phyloP scores from a whole-genome alignment of 2,888 invertebrate species.

The Megamerina dolium region DNA sequence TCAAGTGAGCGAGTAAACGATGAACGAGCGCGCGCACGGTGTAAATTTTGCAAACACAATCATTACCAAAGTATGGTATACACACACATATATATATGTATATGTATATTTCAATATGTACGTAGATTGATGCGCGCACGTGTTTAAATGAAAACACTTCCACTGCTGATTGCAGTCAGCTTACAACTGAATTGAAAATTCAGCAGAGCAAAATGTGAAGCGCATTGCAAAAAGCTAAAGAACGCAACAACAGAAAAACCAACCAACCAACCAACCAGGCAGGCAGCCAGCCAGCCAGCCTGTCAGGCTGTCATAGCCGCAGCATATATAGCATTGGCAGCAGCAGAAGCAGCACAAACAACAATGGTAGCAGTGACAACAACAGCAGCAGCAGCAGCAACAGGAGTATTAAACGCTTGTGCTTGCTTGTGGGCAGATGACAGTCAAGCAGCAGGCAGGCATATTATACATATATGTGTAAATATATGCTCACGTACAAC shows the following conservation, averaged over 20 bases:
- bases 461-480: too few species aligned
- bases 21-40: too few species aligned
- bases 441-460: too few species aligned
- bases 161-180: slow-evolving; percentile 48
- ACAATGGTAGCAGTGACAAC: slow-evolving; percentile 4
- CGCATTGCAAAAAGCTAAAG: slow-evolving; percentile 22
- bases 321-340: neutral
- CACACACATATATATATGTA: slow-evolving; percentile 1
- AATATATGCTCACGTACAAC: too few species aligned
- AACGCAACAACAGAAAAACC: slow-evolving; percentile 6
- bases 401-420: neutral
- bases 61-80: slow-evolving; percentile 2
- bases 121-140: too few species aligned
- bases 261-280: too few species aligned
- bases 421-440: slow-evolving; percentile 1
- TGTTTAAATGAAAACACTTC: slow-evolving; percentile 24
- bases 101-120: too few species aligned
- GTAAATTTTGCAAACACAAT: too few species aligned
- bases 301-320: too few species aligned
- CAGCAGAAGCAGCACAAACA: slow-evolving; percentile 6
- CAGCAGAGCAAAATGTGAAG: slow-evolving; percentile 45
- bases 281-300: slow-evolving; percentile 6
- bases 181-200: slow-evolving; percentile 48
- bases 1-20: too few species aligned
- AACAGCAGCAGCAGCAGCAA: slow-evolving; percentile 2